Evolutionary conservation across 2,888 invertebrate genomes (phyloP).

Genomic region (Ophion obscuratus): DNA sequence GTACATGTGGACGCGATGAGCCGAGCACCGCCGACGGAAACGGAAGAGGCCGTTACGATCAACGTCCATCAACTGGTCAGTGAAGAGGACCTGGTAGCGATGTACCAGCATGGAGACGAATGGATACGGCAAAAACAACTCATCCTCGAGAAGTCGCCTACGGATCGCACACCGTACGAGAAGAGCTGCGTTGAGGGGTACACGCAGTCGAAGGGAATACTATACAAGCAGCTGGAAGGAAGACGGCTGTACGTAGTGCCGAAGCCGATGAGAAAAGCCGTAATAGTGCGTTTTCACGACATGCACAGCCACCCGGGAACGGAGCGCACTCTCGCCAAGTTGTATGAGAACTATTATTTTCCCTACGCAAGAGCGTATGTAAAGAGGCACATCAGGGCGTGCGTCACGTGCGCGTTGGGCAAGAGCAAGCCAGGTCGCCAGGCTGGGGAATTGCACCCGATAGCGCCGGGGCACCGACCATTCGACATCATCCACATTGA

Average conservation of each 20-base stretch:
- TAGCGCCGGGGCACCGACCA: conserved; percentile 62
- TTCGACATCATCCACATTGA: conserved; percentile 64
- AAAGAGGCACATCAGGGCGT: conserved; percentile 28
- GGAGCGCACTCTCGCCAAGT: neutral
- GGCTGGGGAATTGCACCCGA: conserved; percentile 67
- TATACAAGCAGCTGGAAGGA: neutral
- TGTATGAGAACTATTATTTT: conserved; percentile 28
- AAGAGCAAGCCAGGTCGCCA: conserved; percentile 51
- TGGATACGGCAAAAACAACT: neutral
- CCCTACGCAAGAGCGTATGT: conserved; percentile 8
- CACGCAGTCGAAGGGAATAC: neutral
- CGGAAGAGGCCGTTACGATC: neutral
- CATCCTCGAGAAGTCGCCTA: neutral
- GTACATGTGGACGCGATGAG: conserved; percentile 68
- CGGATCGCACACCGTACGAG: neutral
- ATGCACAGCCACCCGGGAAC: conserved; percentile 21
- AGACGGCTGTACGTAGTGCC: conserved; percentile 16
- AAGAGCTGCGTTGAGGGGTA: neutral
- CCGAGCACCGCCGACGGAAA: conserved; percentile 49
- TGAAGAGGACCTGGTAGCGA: conserved; percentile 1
- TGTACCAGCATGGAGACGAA: conserved; percentile 19
- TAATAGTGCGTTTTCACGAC: conserved; percentile 7
- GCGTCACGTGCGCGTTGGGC: conserved; percentile 62
- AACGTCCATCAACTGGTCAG: neutral
- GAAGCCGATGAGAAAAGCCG: conserved; percentile 7